Conservation (phyloP, 2,888 invertebrate genomes). For the Campaea margaritaria region DNA sequence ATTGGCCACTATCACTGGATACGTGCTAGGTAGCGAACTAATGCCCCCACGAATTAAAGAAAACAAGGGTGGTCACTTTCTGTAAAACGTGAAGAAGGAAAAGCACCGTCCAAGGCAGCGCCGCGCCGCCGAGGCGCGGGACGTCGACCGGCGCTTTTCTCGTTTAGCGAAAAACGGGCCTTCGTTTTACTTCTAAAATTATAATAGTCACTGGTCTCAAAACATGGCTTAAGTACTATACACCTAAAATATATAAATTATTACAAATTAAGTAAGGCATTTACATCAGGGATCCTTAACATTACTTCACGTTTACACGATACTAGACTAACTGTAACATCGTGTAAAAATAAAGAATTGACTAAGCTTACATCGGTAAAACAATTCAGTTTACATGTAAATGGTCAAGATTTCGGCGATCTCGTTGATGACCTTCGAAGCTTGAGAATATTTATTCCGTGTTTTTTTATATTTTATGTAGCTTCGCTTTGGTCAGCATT, state of each 20-base stretch:
- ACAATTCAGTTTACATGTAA: slow-evolving; percentile 78
- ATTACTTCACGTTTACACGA: slow-evolving; percentile 81
- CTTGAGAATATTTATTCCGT: slow-evolving; percentile 50
- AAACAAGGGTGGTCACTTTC: slow-evolving; percentile 81
- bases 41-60: slow-evolving; percentile 72
- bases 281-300: slow-evolving; percentile 83
- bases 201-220: slow-evolving; percentile 85
- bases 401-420: slow-evolving; percentile 86
- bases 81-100: slow-evolving; percentile 73
- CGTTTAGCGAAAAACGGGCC: slow-evolving; percentile 59
- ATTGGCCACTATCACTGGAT: slow-evolving; percentile 70
- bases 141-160: slow-evolving; percentile 75
- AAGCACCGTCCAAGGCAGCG: slow-evolving; percentile 70
- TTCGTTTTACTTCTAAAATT: slow-evolving; percentile 79
- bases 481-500: slow-evolving; percentile 76
- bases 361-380: slow-evolving; percentile 84
- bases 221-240: slow-evolving; percentile 86
- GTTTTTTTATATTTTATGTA: slow-evolving; percentile 40
- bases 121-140: slow-evolving; percentile 15
- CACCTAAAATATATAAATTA: slow-evolving; percentile 86
- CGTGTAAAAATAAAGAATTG: slow-evolving; percentile 82
- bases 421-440: slow-evolving; percentile 73
- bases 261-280: slow-evolving; percentile 86
- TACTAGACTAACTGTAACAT: slow-evolving; percentile 75
- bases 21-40: slow-evolving; percentile 73